Evolutionary conservation across 2,113 vertebrate genomes (phyloP).

Genomic region (Sapayoa aenigma): DNA sequence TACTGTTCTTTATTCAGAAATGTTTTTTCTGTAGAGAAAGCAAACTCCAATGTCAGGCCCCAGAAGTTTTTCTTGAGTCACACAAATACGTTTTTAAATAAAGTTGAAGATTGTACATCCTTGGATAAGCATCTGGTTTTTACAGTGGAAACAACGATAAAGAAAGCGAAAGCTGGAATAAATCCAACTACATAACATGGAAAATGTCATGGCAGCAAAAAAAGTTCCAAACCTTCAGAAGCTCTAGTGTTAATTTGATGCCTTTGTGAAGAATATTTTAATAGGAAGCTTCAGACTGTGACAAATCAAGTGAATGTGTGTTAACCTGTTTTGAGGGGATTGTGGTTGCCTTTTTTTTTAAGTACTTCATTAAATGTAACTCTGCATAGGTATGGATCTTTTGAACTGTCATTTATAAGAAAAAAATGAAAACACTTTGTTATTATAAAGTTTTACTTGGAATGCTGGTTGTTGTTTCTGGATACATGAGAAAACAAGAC

Average conservation of each 20-base stretch:
- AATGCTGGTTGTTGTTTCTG: not conserved
- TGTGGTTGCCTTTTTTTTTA: not conserved
- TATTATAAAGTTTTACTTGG: not conserved
- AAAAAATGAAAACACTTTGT: not conserved
- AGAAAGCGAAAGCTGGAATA: slow-evolving; percentile 32
- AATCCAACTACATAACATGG: not conserved
- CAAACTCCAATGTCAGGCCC: not conserved
- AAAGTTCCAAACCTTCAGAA: not conserved
- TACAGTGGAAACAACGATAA: not conserved
- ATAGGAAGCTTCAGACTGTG: not conserved
- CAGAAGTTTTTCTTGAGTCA: not conserved
- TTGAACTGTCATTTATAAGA: not conserved
- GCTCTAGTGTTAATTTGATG: not conserved
- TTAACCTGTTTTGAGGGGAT: not conserved
- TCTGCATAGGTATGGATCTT: not conserved
- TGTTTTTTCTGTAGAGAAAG: not conserved
- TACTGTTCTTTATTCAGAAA: not conserved
- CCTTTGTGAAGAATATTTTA: not conserved
- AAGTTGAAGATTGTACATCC: not conserved
- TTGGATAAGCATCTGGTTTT: not conserved
- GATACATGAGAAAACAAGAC: not conserved
- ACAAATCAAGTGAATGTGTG: not conserved
- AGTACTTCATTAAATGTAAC: not conserved
- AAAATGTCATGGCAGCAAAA: slow-evolving; percentile 35
- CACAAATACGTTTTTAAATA: not conserved